Base-by-base conservation (phyloP, 2,113 vertebrate genomes). In the Synchiropus splendidus region DNA sequence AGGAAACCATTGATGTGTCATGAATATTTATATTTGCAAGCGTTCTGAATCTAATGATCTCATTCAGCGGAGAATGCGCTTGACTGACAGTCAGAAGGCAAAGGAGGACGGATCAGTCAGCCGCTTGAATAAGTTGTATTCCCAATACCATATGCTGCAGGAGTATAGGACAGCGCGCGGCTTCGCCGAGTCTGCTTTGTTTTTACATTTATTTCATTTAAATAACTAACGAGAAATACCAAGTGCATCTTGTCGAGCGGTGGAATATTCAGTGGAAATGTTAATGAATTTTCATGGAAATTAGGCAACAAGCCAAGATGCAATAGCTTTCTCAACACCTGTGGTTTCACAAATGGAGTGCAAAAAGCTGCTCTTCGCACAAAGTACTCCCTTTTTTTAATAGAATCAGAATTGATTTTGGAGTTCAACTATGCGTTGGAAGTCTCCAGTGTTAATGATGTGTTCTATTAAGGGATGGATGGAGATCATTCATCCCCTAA, bases 181-280 rank as follows among this genome's bases (percentile, higher is more conserved):
- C 41, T 74, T 49, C 9, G 18, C 17, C 10, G 4, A 9, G 6
- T 10, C 15, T 16, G n/a, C n/a, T 36, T 36, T 36, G 12, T 38
- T 16, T 17, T 16, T 17, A 1, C 59, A 62, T 70, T 58, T 74
- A 57, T 77, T 71, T 59, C 3, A 73, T 67, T 71, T 72, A 65
- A 78, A 76, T 69, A 58, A 70, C 51, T 75, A 74, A 76, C 64
- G 71, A 73, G 65, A 46, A 14, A 31, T 12, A 59, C 55, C 45
- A 35, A 69, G 61, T 16, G 47, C 44, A 21, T 41, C 54, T 65
- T 32, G 48, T 59, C 21, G 45, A 51, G 50, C 48, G 36, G 13
- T 54, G 71, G 68, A 70, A 79, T 74, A 76, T 78, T 80, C 77
- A 76, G 63, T 45, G 51, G 17, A 74, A 76, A 74, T 78, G 67